Conservation (phyloP, 2,888 invertebrate genomes). For the Hyppa rectilinea region DNA sequence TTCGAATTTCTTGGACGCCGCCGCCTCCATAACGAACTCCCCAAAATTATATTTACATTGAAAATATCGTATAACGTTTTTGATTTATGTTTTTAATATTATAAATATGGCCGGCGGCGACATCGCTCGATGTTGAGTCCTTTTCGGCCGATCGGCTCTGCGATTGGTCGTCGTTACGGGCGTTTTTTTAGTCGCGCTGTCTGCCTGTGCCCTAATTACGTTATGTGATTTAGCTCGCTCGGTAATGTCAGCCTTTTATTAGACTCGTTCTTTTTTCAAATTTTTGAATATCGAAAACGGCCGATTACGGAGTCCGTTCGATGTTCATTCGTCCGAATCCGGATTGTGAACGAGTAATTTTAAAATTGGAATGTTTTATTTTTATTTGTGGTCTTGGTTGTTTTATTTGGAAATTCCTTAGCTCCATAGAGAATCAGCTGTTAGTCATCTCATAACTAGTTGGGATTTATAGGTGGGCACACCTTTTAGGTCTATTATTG, state of each 20-base stretch:
- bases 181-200: slow-evolving; percentile 76
- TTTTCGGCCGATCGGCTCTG: slow-evolving; percentile 78
- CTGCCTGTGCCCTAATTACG: slow-evolving; percentile 85
- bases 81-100: slow-evolving; percentile 89
- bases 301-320: slow-evolving; percentile 64
- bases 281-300: slow-evolving; percentile 69
- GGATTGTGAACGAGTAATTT: slow-evolving; percentile 70
- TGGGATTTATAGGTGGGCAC: background rate
- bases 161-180: slow-evolving; percentile 82
- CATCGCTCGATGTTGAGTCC: slow-evolving; percentile 75
- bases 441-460: slow-evolving; percentile 15
- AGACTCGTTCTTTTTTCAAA: slow-evolving; percentile 71
- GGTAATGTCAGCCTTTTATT: slow-evolving; percentile 75
- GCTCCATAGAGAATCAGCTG: slow-evolving; percentile 49
- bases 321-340: slow-evolving; percentile 66
- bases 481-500: background rate
- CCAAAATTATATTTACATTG: slow-evolving; percentile 81
- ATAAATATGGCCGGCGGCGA: slow-evolving; percentile 87
- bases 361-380: slow-evolving; percentile 59
- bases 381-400: slow-evolving; percentile 34
- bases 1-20: slow-evolving; percentile 66
- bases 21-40: slow-evolving; percentile 73
- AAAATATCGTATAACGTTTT: slow-evolving; percentile 85
- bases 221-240: slow-evolving; percentile 77
- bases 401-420: slow-evolving; percentile 50